Conservation (phyloP, 1,140 invertebrate genomes). For the Cyclargus thomasi region DNA sequence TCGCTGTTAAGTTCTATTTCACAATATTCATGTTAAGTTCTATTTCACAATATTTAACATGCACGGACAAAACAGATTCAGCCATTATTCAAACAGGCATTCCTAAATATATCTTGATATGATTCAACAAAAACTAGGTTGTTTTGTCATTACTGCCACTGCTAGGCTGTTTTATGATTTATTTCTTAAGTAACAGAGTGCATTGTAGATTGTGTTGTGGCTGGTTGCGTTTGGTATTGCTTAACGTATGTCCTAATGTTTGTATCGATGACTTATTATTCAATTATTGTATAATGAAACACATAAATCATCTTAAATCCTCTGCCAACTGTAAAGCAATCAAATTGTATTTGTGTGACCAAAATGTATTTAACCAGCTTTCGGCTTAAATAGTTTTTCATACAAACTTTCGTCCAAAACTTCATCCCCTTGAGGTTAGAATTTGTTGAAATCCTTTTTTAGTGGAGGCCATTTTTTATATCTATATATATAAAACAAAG, state of each 20-base stretch:
- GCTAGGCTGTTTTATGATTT: not conserved
- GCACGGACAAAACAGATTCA: not conserved
- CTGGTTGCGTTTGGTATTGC: not conserved
- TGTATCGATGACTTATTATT: constrained; percentile 14
- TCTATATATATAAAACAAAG: too few relatives aligned
- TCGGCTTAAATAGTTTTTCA: too few relatives aligned
- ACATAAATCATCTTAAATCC: not conserved
- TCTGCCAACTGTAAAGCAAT: not conserved
- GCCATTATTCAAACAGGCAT: not conserved
- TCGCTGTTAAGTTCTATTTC: too few relatives aligned
- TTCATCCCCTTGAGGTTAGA: too few relatives aligned
- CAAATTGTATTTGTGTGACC: too few relatives aligned
- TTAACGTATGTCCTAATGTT: constrained; percentile 10
- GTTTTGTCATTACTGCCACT: not conserved
- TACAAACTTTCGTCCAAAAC: too few relatives aligned
- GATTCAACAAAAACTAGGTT: constrained; percentile 10
- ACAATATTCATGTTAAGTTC: too few relatives aligned
- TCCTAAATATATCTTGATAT: not conserved
- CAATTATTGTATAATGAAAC: constrained; percentile 9
- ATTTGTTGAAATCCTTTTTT: too few relatives aligned
- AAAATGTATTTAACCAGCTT: too few relatives aligned
- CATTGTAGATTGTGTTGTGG: not conserved
- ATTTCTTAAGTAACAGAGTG: not conserved
- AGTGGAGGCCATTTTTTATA: too few relatives aligned
- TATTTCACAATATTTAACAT: too few relatives aligned